Conservation (phyloP, 2,113 vertebrate species). For the Mesembrinibis cayennensis region DNA sequence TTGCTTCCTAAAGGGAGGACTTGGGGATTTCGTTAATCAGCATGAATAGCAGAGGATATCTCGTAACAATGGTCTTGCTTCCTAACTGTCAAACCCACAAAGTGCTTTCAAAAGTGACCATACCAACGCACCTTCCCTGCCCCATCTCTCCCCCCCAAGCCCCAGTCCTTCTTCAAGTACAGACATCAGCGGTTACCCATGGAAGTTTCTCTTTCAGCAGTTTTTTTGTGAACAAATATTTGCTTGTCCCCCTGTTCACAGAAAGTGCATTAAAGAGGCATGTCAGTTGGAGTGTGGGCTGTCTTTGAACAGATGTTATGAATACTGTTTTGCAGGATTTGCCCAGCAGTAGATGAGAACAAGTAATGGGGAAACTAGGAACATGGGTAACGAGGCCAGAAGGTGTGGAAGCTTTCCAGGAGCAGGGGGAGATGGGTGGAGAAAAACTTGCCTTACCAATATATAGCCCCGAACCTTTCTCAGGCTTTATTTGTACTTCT, state of each 20-base stretch:
- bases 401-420: constrained; percentile 54
- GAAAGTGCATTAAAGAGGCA: constrained; percentile 32
- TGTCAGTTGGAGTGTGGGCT: constrained; percentile 54
- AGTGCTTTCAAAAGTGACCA: neutral
- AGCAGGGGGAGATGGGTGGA: neutral
- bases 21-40: neutral
- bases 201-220: constrained; percentile 21
- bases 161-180: neutral
- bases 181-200: neutral
- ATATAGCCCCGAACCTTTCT: neutral
- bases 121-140: neutral
- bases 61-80: neutral
- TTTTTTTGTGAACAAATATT: constrained; percentile 50
- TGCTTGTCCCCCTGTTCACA: constrained; percentile 37
- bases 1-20: neutral
- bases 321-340: constrained; percentile 49
- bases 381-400: constrained; percentile 50
- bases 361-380: constrained; percentile 63
- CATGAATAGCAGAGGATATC: neutral
- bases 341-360: constrained; percentile 47
- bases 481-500: neutral
- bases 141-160: neutral
- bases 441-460: neutral
- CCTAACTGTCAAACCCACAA: neutral
- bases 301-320: constrained; percentile 60